Evolutionary conservation across 2,888 invertebrate species (phyloP).

Genomic region (Polydesmus complanatus): DNA sequence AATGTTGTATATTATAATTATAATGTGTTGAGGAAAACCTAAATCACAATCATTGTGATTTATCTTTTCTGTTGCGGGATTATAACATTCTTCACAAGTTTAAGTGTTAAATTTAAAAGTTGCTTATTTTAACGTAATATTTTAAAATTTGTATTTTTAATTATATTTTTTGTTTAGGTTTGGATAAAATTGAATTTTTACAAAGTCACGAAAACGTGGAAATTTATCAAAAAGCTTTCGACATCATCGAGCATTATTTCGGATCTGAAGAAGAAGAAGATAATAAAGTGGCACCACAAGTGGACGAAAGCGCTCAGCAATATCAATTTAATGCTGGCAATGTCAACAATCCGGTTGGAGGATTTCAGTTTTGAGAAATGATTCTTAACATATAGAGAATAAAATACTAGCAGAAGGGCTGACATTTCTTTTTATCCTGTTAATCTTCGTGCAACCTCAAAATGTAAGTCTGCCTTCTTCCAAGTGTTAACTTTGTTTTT

Average conservation of each 20-base stretch:
- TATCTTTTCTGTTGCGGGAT: not conserved
- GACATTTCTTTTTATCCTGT: not conserved
- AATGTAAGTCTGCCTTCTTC: not conserved
- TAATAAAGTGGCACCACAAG: conserved; percentile 47
- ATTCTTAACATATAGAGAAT: not conserved
- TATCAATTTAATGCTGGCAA: conserved; percentile 41
- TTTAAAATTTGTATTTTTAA: not conserved
- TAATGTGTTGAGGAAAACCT: too few species aligned
- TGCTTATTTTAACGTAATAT: not conserved
- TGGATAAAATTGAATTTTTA: conserved; percentile 94
- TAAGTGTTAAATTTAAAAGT: not conserved
- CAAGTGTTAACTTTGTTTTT: not conserved
- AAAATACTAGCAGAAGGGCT: conserved; percentile 15
- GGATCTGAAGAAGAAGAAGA: conserved; percentile 67
- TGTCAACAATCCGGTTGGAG: conserved; percentile 58
- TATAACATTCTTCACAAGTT: too few species aligned
- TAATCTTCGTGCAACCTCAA: not conserved
- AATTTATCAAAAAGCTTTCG: conserved; percentile 91
- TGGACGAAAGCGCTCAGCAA: conserved; percentile 47
- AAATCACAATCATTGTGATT: too few species aligned
- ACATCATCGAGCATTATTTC: conserved; percentile 92
- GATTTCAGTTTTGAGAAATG: conserved; percentile 57
- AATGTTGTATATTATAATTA: too few species aligned
- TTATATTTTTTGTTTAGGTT: conserved; percentile 44
- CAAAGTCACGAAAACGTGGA: conserved; percentile 95